A percentile compares a stretch with the other conserved stretches of the same genome.
phyloP scores from a whole-genome alignment of 2,888 invertebrate genomes.

The Exocentrus adspersus region DNA sequence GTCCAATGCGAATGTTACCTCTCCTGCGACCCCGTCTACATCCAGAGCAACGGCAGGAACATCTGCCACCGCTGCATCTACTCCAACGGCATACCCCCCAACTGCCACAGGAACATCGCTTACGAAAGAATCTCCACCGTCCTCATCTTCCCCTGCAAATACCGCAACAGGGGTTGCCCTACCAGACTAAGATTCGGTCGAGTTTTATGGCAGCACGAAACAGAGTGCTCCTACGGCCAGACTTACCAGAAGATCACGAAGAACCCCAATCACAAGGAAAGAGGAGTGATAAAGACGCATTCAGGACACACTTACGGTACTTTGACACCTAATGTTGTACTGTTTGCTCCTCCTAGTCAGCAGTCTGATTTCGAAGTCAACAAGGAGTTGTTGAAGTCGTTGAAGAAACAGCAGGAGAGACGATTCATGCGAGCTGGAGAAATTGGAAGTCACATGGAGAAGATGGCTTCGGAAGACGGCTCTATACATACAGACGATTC shows the following conservation, averaged over 20 bases:
- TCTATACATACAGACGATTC: conserved; percentile 24
- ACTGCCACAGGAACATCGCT: conserved; percentile 50
- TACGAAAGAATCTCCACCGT: conserved; percentile 55
- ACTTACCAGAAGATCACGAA: conserved; percentile 43
- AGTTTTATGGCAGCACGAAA: conserved; percentile 54
- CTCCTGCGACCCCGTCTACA: conserved; percentile 55
- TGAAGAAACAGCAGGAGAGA: conserved; percentile 47
- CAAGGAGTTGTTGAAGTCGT: conserved; percentile 44
- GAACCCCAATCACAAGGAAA: conserved; percentile 39
- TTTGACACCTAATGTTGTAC: conserved; percentile 41
- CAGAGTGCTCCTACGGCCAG: conserved; percentile 52
- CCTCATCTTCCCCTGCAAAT: conserved; percentile 57
- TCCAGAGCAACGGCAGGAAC: conserved; percentile 53
- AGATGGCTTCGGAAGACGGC: conserved; percentile 30
- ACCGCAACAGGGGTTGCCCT: conserved; percentile 45
- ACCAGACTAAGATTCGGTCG: conserved; percentile 51
- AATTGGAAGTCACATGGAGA: conserved; percentile 30
- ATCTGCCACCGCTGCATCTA: conserved; percentile 58
- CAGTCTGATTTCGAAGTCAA: conserved; percentile 38
- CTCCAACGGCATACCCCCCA: conserved; percentile 49
- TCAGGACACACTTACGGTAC: conserved; percentile 57
- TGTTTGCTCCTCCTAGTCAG: conserved; percentile 48
- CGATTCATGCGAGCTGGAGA: conserved; percentile 40
- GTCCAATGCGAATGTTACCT: conserved; percentile 56
- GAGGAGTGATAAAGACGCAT: conserved; percentile 58